A percentile compares a stretch with the other conserved stretches of the same genome.
Evolutionary conservation across 2,797 vertebrate genomes (phyloP).

Genomic region (Halcyon badia): DNA sequence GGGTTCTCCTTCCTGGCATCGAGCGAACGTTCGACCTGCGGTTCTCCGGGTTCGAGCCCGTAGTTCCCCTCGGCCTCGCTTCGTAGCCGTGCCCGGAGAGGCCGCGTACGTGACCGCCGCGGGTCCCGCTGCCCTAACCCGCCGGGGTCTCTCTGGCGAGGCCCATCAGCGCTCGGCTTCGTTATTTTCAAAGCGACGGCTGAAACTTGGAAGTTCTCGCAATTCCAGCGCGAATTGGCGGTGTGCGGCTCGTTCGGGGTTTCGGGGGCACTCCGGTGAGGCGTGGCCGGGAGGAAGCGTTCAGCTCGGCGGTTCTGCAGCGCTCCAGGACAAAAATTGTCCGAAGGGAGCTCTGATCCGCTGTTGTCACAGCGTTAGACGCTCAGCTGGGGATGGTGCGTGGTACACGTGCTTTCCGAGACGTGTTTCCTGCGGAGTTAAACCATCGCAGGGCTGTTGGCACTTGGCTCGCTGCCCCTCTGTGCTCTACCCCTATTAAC

Average conservation of each 20-base stretch:
- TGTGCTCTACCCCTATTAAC: rapidly evolving
- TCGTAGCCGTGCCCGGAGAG: rapidly evolving
- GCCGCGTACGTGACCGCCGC: neutral
- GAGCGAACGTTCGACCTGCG: too few species aligned
- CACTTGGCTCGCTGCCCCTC: rapidly evolving
- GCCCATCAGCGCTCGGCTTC: neutral
- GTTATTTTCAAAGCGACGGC: rapidly evolving
- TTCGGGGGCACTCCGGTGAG: rapidly evolving
- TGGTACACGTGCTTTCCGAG: neutral
- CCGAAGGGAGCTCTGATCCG: rapidly evolving
- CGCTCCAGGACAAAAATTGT: rapidly evolving
- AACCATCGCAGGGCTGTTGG: neutral
- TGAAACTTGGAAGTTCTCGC: rapidly evolving
- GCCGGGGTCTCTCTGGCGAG: rapidly evolving
- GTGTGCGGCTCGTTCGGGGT: neutral
- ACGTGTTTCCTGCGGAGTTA: rapidly evolving
- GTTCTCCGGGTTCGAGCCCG: rapidly evolving
- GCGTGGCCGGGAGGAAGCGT: neutral
- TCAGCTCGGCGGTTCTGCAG: rapidly evolving
- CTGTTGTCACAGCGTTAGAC: rapidly evolving
- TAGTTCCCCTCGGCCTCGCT: neutral
- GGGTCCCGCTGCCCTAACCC: rapidly evolving
- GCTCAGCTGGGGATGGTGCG: neutral
- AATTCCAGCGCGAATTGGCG: rapidly evolving
- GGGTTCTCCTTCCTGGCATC: rapidly evolving